Evolutionary conservation across 2,888 invertebrate species (phyloP), one percentile per base, ranked within the genome.

Genomic region (Lochmaea capreae): DNA sequence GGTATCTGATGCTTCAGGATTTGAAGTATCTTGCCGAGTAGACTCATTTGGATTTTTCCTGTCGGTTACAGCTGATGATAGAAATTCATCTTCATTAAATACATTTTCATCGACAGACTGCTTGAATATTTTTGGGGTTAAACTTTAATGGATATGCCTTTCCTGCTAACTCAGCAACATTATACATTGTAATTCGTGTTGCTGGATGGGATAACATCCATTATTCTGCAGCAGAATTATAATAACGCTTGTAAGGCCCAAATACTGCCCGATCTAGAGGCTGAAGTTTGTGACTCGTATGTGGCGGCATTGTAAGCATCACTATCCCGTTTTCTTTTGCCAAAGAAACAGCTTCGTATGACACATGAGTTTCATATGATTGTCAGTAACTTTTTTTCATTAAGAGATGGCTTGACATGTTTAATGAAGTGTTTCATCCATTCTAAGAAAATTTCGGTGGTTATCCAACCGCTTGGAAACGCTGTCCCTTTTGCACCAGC

Each of bases 391-490:
- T 18, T 14, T 54, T 33, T 54, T 54, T 62, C 42, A 62, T 43
- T 46, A 14, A 16, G 42, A 46, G 73, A 57, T 54, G 77, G 83
- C 73, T 84, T 81, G 18, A 74, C 70, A 67, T 74, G 71, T 43
- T 69, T 42, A 14, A 42, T 67, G 72, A 80, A 73, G 59, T 79
- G 78, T 43, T 78, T n/a, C 9, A 80, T 26, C 57, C 73, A 70
- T 49, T 70, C 12, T 14, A 74, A n/a, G 77, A 49, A 66, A 54
- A 61, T 52, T 65, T 22, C 11, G 65, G 46, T 81, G 14, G 12
- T 85, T 54, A 81, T 81, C 83, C 84, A 84, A n/a, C 82, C 83
- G 6, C 79, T 79, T 65, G 77, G 77, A 73, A 80, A 76, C 14
- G 78, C 80, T 42, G 70, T 71, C 18, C 76, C 80, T 63, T 77